phyloP scores from a whole-genome alignment of 1,140 invertebrate species.

The Camponotus floridanus region DNA sequence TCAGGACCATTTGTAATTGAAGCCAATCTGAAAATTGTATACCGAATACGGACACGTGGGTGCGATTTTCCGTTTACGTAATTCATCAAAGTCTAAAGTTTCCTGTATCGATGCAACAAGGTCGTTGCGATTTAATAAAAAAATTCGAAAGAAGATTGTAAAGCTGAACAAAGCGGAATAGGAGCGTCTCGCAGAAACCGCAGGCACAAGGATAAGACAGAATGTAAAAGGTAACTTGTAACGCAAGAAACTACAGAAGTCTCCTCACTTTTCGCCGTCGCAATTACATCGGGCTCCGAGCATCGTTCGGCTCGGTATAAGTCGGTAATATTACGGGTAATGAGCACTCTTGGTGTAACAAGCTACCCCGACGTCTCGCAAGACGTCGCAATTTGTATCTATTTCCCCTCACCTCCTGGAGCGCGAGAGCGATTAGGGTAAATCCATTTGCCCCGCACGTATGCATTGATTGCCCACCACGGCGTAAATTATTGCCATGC shows the following conservation, averaged over 20 bases:
- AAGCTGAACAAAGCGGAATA: neutral
- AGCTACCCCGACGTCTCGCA: constrained; percentile 36
- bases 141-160: constrained; percentile 3
- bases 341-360: constrained; percentile 49
- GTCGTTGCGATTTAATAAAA: constrained; percentile 36
- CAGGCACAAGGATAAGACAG: neutral
- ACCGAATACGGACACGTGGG: neutral
- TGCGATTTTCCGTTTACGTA: constrained; percentile 34
- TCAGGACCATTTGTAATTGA: neutral
- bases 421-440: constrained; percentile 52
- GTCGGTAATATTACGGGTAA: constrained; percentile 57
- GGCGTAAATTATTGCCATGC: constrained; percentile 55
- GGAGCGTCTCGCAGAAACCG: neutral
- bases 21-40: neutral
- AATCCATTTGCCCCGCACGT: constrained; percentile 59
- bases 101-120: constrained; percentile 21
- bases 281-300: constrained; percentile 41
- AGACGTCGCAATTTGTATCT: constrained; percentile 60
- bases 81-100: constrained; percentile 43
- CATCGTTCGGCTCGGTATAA: constrained; percentile 34
- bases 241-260: constrained; percentile 16
- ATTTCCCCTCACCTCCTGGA: constrained; percentile 2
- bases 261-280: constrained; percentile 26
- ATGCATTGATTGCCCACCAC: constrained; percentile 40
- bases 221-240: constrained; percentile 9